Conservation (phyloP, 2,797 vertebrate genomes). For the Fundulus diaphanus region DNA sequence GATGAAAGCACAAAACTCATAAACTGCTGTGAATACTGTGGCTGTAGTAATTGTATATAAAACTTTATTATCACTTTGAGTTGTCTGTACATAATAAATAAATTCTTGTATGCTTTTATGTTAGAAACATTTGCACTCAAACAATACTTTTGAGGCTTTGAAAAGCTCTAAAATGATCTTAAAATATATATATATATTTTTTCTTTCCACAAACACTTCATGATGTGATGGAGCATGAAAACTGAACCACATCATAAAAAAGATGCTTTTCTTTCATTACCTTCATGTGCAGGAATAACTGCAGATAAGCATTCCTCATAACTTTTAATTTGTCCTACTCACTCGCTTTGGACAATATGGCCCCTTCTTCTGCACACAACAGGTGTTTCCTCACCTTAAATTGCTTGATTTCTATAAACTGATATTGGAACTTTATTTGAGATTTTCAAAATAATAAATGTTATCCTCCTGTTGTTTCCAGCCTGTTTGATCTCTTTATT, state of each 20-base stretch:
- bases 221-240: neutral
- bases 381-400: neutral
- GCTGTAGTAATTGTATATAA: conserved; percentile 25
- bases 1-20: neutral
- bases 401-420: neutral
- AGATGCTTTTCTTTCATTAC: neutral
- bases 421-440: neutral
- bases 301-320: neutral
- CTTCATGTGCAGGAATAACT: conserved; percentile 2
- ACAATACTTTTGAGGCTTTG: neutral
- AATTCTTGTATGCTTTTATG: conserved; percentile 13
- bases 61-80: conserved; percentile 22
- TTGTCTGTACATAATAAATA: conserved; percentile 58
- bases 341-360: neutral
- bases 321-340: neutral
- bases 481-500: neutral
- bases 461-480: neutral
- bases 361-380: neutral
- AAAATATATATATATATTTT: too few relatives aligned
- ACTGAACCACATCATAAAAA: neutral
- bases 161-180: neutral
- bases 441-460: conserved; percentile 1
- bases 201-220: neutral
- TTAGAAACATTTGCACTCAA: neutral
- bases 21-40: conserved; percentile 46